These are phyloP conservation scores for Antigone vipio DNA, from an alignment of 2,113 vertebrate genomes.

Conservation along the genomic window DNA sequence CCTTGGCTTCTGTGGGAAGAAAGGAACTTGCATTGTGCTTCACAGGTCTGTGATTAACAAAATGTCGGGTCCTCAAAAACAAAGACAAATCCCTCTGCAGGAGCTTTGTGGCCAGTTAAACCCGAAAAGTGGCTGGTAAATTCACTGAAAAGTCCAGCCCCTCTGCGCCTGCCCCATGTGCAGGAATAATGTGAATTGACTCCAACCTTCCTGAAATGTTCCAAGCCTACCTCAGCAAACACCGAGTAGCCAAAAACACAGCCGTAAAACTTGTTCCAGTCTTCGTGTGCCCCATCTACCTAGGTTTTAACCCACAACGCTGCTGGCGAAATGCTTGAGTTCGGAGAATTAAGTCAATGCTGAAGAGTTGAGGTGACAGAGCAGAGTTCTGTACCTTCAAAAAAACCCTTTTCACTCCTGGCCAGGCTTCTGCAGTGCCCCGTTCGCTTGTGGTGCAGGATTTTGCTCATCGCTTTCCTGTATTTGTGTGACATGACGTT, in stretches of 20 bases:
- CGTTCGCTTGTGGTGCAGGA: background rate
- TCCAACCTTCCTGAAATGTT: background rate
- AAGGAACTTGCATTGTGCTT: background rate
- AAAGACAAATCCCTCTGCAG: background rate
- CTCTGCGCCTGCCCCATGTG: background rate
- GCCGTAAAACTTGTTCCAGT: background rate
- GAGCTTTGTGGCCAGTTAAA: background rate
- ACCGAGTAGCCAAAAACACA: background rate
- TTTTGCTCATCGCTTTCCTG: background rate
- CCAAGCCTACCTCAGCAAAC: background rate
- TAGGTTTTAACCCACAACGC: rapidly evolving
- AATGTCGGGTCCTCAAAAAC: background rate
- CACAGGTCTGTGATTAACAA: background rate
- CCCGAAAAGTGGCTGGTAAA: background rate
- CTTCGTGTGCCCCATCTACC: too few species aligned
- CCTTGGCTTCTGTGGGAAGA: background rate
- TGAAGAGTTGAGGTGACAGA: background rate
- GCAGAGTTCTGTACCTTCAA: background rate
- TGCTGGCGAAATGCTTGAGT: background rate
- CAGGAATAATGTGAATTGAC: rapidly evolving
- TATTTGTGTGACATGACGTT: conserved; percentile 8
- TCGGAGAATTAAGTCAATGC: background rate
- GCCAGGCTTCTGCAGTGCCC: background rate
- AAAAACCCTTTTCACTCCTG: background rate
- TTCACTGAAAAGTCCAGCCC: background rate